Base-by-base conservation (phyloP, 2,888 invertebrate genomes). In the Tiliacea aurago region DNA sequence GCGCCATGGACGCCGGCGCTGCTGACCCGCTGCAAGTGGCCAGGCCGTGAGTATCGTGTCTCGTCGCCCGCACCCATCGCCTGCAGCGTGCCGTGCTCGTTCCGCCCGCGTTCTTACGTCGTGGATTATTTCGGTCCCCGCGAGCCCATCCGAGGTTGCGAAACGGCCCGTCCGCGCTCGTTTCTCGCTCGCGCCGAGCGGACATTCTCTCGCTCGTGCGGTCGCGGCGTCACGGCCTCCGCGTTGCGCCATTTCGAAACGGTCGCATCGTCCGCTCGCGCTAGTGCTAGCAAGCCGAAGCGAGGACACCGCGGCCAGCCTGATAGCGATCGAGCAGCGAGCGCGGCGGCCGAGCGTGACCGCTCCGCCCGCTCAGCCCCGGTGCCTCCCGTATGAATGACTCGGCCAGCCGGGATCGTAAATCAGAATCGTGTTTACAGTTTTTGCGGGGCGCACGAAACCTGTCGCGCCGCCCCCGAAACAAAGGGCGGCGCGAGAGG, bases 151-250 rank as follows among this genome's bases (percentile, higher is more conserved):
- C 91, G 93, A 91, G 90, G 93, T 96, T 96, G 96, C 96, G 96
- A 96, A 95, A 96, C 95, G 91, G 89, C 88, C 90, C 90, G 86
- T 87, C 91, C 92, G 93, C 93, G 94, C 90, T 93, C 92, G 92
- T 91, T 91, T 92, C 92, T 93, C 93, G 93, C 90, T 86, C 92
- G 89, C 93, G 92, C 92, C 90, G 90, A 92, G 93, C 93, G 94
- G 93, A 96, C 96, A 95, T 96, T 96, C 95, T 96, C 96, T 95
- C 95, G 93, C 90, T 90, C 92, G 92, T 91, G 91, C 93, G 93
- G 93, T 94, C 92, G 92, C 93, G 93, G 94, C 95, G 95, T 95
- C 95, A 95, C 95, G 95, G 95, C 95, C 95, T 94, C 95, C 94
- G 93, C 94, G 95, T 94, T 95, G 95, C 95, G 95, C 95, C 95